A percentile compares a stretch with the other conserved stretches of the same genome.
These are phyloP conservation scores for Camponotus fellah DNA, from an alignment of 2,888 invertebrate species.

Conservation along the genomic window DNA sequence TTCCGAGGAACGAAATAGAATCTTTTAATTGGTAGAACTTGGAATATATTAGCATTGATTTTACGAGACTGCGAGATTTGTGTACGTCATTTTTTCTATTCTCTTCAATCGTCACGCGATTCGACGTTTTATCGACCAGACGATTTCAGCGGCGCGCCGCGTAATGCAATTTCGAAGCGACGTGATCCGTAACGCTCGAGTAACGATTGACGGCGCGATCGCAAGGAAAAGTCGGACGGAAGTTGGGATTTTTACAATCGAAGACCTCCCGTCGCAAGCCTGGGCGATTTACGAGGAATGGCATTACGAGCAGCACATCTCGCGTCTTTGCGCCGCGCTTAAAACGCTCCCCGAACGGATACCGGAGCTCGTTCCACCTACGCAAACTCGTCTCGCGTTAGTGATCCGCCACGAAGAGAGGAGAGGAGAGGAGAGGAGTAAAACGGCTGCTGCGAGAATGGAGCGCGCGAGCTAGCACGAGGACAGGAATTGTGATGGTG, in stretches of 20 bases:
- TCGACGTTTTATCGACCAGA: constrained; percentile 1
- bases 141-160: not conserved
- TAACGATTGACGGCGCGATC: constrained; percentile 18
- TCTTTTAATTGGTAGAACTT: not conserved
- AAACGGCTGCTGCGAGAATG: constrained; percentile 48
- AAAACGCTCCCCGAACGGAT: constrained; percentile 36
- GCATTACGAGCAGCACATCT: constrained; percentile 14
- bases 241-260: constrained; percentile 50
- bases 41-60: constrained; percentile 3
- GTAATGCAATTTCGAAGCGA: constrained; percentile 22
- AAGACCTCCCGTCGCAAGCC: constrained; percentile 36
- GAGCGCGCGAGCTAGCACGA: constrained; percentile 27
- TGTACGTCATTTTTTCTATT: not conserved
- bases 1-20: constrained; percentile 7
- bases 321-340: constrained; percentile 51
- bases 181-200: constrained; percentile 15
- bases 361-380: constrained; percentile 48
- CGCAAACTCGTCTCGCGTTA: constrained; percentile 48
- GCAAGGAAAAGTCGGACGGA: constrained; percentile 38
- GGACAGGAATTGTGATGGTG: constrained; percentile 8
- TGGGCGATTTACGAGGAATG: constrained; percentile 45
- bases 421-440: constrained; percentile 39
- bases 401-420: constrained; percentile 45
- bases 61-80: not conserved
- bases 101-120: constrained; percentile 10